These are phyloP conservation scores for Clinocottus analis DNA, from an alignment of 2,113 vertebrate species.

Conservation along the genomic window DNA sequence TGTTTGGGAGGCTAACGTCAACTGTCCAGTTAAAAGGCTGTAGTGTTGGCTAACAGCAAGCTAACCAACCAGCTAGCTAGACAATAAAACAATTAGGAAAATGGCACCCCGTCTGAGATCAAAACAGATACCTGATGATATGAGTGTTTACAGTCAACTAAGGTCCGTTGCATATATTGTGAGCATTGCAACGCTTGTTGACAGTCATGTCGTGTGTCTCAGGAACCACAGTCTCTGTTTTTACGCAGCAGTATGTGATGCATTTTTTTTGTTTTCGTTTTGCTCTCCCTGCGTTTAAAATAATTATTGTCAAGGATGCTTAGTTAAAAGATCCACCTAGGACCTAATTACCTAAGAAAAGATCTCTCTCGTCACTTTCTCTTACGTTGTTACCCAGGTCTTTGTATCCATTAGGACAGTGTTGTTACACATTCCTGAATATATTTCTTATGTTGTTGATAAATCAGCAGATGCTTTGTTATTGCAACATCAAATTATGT, in stretches of 20 bases:
- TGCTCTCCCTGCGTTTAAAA: background rate
- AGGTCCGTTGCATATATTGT: background rate
- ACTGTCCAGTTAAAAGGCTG: background rate
- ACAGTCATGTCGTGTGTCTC: slow-evolving; percentile 17
- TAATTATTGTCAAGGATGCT: background rate
- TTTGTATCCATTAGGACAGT: background rate
- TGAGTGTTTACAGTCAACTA: slow-evolving; percentile 41
- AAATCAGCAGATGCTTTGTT: background rate
- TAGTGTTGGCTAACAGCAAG: slow-evolving; percentile 7
- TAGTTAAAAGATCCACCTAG: no score
- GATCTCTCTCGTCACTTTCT: background rate
- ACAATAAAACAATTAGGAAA: slow-evolving; percentile 52
- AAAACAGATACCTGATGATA: background rate
- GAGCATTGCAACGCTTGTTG: slow-evolving; percentile 34
- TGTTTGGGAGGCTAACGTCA: background rate
- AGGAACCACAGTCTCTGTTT: background rate
- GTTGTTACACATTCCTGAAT: background rate
- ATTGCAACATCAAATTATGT: background rate
- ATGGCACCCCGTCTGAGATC: slow-evolving; percentile 46
- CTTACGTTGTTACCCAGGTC: background rate
- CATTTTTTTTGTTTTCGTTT: background rate
- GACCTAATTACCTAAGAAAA: background rate
- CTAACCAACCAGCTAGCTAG: slow-evolving; percentile 32
- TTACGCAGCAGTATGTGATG: background rate
- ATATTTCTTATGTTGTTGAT: background rate